Conservation (phyloP, 2,113 vertebrate genomes). For the Pao palembangensis region DNA sequence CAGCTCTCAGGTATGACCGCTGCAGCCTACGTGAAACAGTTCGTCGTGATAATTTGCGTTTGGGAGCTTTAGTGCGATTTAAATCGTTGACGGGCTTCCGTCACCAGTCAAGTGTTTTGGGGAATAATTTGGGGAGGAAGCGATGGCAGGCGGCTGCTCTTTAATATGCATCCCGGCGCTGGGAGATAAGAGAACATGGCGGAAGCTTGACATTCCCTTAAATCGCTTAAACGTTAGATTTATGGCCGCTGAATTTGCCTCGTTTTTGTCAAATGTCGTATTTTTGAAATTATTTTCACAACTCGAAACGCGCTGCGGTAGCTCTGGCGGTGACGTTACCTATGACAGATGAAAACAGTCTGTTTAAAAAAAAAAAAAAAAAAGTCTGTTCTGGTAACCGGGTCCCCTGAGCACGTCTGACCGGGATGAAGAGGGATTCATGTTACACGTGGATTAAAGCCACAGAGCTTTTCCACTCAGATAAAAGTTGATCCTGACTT, state of each 20-base stretch:
- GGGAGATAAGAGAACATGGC: conserved; percentile 64
- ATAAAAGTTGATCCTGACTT: not conserved
- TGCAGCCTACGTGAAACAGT: not conserved
- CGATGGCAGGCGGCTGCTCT: conserved; percentile 18
- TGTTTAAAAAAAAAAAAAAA: not conserved
- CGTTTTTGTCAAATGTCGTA: not conserved
- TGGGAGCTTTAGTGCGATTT: not conserved
- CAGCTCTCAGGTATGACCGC: conserved; percentile 60
- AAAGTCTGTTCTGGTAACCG: conserved; percentile 4
- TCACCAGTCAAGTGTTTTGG: not conserved
- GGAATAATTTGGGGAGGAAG: conserved; percentile 38
- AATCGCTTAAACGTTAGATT: conserved; percentile 40
- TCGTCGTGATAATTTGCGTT: not conserved
- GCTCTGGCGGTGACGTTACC: conserved; percentile 24
- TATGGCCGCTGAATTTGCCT: not conserved
- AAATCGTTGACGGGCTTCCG: not conserved
- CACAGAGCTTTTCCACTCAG: not conserved
- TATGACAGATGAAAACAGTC: not conserved
- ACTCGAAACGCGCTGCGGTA: conserved; percentile 50
- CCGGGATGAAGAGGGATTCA: conserved; percentile 16
- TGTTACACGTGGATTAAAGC: conserved; percentile 23
- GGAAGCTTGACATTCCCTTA: conserved; percentile 35
- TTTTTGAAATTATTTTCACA: not conserved
- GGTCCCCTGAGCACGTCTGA: conserved; percentile 32
- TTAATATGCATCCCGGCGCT: conserved; percentile 44